phyloP scores from a whole-genome alignment of 2,888 invertebrate species.

The Perizoma affinitatum region DNA sequence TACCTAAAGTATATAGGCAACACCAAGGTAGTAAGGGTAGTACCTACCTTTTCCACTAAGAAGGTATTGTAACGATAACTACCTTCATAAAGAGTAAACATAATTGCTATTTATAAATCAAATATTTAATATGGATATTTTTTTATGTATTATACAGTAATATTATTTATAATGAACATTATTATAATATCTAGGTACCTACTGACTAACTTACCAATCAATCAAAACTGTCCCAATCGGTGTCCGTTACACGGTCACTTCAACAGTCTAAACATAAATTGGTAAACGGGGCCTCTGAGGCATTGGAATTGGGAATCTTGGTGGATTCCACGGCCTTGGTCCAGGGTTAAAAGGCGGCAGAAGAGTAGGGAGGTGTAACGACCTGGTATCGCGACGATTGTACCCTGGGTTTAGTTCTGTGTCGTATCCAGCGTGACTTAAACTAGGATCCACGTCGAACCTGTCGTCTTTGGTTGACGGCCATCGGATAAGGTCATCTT shows the following conservation, averaged over 20 bases:
- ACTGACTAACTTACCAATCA: too few species aligned
- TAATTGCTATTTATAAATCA: too few species aligned
- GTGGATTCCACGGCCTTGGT: constrained; percentile 18
- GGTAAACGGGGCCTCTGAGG: constrained; percentile 21
- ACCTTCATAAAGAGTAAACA: too few species aligned
- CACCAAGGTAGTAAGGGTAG: too few species aligned
- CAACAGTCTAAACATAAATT: constrained; percentile 18
- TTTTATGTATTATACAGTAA: too few species aligned
- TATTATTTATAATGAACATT: too few species aligned
- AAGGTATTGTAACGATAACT: too few species aligned
- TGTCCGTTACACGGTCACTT: neutral
- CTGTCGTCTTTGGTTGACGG: constrained; percentile 5
- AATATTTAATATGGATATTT: too few species aligned
- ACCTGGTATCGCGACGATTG: constrained; percentile 16
- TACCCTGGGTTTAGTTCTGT: neutral
- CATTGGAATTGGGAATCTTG: constrained; percentile 12
- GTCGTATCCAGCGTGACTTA: constrained; percentile 1
- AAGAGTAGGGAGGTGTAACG: constrained; percentile 16
- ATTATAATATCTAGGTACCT: too few species aligned
- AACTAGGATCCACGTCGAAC: constrained; percentile 5
- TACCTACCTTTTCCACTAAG: too few species aligned
- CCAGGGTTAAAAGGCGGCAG: constrained; percentile 24
- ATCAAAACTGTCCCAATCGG: too few species aligned
- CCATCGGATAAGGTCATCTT: constrained; percentile 1
- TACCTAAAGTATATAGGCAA: too few species aligned